Evolutionary conservation across 2,113 vertebrate species (phyloP).

Genomic region (Athene noctua): DNA sequence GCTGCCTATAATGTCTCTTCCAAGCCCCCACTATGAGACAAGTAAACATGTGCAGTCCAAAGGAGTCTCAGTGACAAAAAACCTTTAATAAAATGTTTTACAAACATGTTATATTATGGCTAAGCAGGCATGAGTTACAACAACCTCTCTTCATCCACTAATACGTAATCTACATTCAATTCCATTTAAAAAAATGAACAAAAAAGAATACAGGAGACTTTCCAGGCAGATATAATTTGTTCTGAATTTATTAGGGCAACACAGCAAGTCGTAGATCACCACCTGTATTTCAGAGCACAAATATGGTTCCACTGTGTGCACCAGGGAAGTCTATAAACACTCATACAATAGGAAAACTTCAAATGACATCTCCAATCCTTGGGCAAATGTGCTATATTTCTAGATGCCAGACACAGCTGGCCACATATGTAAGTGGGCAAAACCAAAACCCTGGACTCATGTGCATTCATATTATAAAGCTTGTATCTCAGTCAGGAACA

Average conservation of each 20-base stretch:
- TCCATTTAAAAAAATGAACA: neutral
- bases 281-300: neutral
- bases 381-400: neutral
- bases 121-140: neutral
- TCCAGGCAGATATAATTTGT: neutral
- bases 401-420: neutral
- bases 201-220: neutral
- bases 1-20: neutral
- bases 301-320: neutral
- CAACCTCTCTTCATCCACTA: neutral
- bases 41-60: neutral
- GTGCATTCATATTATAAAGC: neutral
- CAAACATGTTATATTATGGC: neutral
- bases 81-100: neutral
- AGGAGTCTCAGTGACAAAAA: neutral
- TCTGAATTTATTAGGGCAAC: neutral
- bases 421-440: neutral
- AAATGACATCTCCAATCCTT: neutral
- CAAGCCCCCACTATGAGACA: neutral
- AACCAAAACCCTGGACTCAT: neutral
- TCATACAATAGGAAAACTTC: neutral
- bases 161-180: neutral
- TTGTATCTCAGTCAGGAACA: neutral
- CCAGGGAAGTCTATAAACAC: neutral
- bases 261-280: neutral